Percentiles rank a stretch among this genome's conserved stretches.
These are phyloP conservation scores for Paraescarpia echinospica DNA, from an alignment of 1,140 invertebrate genomes.

Conservation along the genomic window DNA sequence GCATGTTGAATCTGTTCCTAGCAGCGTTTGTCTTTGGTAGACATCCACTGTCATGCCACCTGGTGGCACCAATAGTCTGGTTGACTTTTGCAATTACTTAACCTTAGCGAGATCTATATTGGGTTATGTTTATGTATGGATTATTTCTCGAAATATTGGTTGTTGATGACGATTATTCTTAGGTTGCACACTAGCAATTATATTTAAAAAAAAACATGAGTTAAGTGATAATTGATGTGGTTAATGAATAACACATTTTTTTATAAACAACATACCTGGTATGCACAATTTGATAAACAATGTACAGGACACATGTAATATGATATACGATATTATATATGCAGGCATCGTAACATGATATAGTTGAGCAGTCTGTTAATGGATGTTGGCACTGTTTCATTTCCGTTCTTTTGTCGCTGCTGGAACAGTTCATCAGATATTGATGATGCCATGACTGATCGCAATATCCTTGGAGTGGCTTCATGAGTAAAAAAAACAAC, in stretches of 20 bases:
- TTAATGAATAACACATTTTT: not conserved
- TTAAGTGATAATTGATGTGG: not conserved
- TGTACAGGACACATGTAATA: not conserved
- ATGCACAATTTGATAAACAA: not conserved
- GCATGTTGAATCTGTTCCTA: not conserved
- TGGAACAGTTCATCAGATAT: not conserved
- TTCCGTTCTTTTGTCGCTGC: no score
- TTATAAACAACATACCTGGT: not conserved
- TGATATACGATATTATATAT: not conserved
- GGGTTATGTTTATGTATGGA: not conserved
- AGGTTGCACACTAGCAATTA: not conserved
- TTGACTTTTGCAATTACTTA: not conserved
- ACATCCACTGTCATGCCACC: not conserved
- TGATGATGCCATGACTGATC: not conserved
- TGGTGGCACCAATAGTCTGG: not conserved
- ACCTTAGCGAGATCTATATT: not conserved
- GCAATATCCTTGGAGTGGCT: no score
- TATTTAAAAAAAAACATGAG: not conserved
- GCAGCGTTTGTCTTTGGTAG: not conserved
- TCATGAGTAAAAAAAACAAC: not conserved
- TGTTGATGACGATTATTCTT: no score
- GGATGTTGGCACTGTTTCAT: not conserved
- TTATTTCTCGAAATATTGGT: not conserved
- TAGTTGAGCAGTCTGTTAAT: not conserved
- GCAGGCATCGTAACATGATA: not conserved